Conservation (phyloP, 2,888 invertebrate species). For the Apodemia duryi region DNA sequence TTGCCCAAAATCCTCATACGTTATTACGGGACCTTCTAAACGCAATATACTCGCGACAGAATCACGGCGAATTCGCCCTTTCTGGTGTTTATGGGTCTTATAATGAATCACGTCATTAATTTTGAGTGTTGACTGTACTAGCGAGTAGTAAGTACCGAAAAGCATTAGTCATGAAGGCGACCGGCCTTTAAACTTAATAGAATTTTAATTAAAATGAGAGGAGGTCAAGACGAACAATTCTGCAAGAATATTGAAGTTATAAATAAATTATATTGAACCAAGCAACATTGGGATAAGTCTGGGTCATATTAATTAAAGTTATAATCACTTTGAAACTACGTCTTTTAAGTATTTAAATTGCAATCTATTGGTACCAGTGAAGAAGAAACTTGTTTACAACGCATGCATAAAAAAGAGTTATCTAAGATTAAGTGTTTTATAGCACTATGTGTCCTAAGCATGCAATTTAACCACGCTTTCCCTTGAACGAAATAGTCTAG, state of each 20-base stretch:
- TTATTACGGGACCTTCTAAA: too few relatives aligned
- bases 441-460: too few relatives aligned
- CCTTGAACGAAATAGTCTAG: too few relatives aligned
- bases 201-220: constrained; percentile 4
- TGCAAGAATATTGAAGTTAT: constrained; percentile 6
- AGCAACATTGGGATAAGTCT: constrained; percentile 4
- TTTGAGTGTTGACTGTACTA: neutral
- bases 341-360: neutral
- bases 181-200: constrained; percentile 2
- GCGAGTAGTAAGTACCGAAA: neutral
- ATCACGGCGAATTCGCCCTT: too few relatives aligned
- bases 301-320: constrained; percentile 11
- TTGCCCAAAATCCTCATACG: too few relatives aligned
- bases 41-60: too few relatives aligned
- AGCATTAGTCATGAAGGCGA: neutral
- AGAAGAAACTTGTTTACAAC: too few relatives aligned
- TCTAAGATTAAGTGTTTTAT: too few relatives aligned
- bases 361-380: neutral
- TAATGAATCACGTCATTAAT: too few relatives aligned
- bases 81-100: too few relatives aligned
- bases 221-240: constrained; percentile 9
- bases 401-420: too few relatives aligned
- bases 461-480: too few relatives aligned
- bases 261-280: constrained; percentile 6
- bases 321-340: constrained; percentile 15